Conservation (phyloP, 2,888 invertebrate genomes). For the Drosophila tanythrix region DNA sequence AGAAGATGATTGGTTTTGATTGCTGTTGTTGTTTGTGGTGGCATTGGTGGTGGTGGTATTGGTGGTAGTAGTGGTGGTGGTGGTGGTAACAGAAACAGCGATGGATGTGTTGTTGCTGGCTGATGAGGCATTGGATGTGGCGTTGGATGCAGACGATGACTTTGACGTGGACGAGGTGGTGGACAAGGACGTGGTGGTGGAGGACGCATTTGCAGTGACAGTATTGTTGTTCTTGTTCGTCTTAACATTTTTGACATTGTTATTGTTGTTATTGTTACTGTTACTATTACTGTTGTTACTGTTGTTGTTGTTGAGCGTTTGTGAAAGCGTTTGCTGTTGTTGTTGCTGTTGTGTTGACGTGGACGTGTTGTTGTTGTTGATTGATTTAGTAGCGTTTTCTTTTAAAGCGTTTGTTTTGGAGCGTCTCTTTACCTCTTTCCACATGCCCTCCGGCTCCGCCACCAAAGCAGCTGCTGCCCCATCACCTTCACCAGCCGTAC, state of each 20-base stretch:
- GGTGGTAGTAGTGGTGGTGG: constrained; percentile 23
- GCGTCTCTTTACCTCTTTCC: constrained; percentile 87
- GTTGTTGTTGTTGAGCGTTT: constrained; percentile 76
- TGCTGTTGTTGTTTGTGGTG: constrained; percentile 32
- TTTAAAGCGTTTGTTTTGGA: constrained; percentile 86
- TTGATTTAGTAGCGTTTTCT: constrained; percentile 83
- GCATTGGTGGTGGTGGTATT: constrained; percentile 30
- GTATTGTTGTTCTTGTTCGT: constrained; percentile 39
- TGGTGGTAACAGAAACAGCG: constrained; percentile 46
- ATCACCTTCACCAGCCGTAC: constrained; percentile 30
- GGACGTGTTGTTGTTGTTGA: constrained; percentile 68
- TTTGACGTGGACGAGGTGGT: constrained; percentile 40
- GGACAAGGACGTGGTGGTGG: constrained; percentile 59
- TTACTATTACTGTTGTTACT: constrained; percentile 55
- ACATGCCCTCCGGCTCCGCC: constrained; percentile 82
- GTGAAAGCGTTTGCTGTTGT: constrained; percentile 77
- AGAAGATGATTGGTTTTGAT: constrained; percentile 62
- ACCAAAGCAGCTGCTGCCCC: constrained; percentile 68
- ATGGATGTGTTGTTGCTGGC: constrained; percentile 49
- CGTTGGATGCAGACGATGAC: constrained; percentile 62
- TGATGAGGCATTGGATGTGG: constrained; percentile 57
- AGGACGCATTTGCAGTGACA: constrained; percentile 51
- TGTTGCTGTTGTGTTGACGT: constrained; percentile 54
- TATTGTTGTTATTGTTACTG: constrained; percentile 44
- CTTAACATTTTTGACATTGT: constrained; percentile 1